Conservation (phyloP, 2,888 invertebrate genomes). For the Bugulina stolonifera region DNA sequence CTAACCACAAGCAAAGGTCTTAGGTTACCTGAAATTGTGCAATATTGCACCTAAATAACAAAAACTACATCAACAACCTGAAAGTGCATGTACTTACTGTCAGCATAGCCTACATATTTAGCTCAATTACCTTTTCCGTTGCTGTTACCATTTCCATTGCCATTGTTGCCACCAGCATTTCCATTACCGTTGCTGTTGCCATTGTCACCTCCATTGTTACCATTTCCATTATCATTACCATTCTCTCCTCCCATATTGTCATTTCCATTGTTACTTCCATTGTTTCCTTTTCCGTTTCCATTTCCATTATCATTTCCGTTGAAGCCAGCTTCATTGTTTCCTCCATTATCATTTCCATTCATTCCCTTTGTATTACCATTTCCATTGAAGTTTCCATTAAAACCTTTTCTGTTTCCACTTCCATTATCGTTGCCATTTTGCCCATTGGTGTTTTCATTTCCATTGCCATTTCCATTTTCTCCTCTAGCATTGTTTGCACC, state of each 20-base stretch:
- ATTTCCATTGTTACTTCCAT: not conserved
- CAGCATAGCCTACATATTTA: too few relatives aligned
- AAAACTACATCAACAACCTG: too few relatives aligned
- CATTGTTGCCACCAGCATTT: not conserved
- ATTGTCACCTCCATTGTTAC: not conserved
- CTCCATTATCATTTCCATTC: not conserved
- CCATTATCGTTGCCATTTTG: not conserved
- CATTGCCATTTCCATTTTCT: not conserved
- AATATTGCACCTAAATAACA: too few relatives aligned
- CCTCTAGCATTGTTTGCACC: not conserved
- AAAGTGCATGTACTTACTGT: too few relatives aligned
- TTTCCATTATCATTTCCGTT: not conserved
- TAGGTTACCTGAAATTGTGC: too few relatives aligned
- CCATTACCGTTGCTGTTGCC: not conserved
- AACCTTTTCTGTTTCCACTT: not conserved
- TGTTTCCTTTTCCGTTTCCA: not conserved
- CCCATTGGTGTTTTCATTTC: not conserved
- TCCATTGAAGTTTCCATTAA: not conserved
- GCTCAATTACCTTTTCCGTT: not conserved
- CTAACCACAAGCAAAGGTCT: too few relatives aligned
- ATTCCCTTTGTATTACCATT: not conserved
- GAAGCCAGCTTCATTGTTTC: not conserved
- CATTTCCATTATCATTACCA: not conserved
- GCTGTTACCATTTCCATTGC: not conserved
- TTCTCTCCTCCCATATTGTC: not conserved